Evolutionary conservation across 1,140 invertebrate genomes (phyloP).

Genomic region (Trachelipus rathkii): DNA sequence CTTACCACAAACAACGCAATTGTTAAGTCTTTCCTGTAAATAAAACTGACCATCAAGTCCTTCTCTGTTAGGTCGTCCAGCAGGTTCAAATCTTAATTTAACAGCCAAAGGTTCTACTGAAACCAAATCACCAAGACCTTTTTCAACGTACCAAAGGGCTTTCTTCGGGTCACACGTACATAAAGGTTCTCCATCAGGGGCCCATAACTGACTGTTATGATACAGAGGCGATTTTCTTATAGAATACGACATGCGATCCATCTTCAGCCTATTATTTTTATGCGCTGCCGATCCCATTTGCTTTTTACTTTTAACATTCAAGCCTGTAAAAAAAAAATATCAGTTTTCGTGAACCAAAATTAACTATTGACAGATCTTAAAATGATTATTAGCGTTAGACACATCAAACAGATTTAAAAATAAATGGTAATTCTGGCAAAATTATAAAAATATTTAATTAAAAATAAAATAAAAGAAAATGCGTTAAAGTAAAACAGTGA

Average conservation of each 20-base stretch:
- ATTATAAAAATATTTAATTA: neutral
- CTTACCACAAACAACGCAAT: conserved; percentile 77
- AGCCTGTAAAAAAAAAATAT: neutral
- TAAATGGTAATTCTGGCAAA: neutral
- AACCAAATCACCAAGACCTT: conserved; percentile 62
- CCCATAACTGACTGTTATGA: conserved; percentile 72
- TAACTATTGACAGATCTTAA: neutral
- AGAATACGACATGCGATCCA: conserved; percentile 45
- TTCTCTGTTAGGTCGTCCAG: conserved; percentile 65
- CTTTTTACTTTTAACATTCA: neutral
- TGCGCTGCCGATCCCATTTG: neutral
- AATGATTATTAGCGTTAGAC: neutral
- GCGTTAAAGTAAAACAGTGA: neutral
- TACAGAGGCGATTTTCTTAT: conserved; percentile 66
- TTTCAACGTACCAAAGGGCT: conserved; percentile 67
- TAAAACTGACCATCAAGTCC: conserved; percentile 54
- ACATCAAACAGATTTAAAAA: neutral
- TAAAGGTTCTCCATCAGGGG: conserved; percentile 71
- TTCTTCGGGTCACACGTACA: conserved; percentile 79
- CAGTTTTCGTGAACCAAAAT: neutral
- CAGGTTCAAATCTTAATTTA: conserved; percentile 73
- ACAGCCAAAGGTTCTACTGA: conserved; percentile 68
- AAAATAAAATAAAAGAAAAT: neutral
- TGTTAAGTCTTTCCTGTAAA: conserved; percentile 63
- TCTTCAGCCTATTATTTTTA: conserved; percentile 9